Evolutionary conservation across 2,113 vertebrate genomes (phyloP).

Genomic region (Oreochromis aureus): DNA sequence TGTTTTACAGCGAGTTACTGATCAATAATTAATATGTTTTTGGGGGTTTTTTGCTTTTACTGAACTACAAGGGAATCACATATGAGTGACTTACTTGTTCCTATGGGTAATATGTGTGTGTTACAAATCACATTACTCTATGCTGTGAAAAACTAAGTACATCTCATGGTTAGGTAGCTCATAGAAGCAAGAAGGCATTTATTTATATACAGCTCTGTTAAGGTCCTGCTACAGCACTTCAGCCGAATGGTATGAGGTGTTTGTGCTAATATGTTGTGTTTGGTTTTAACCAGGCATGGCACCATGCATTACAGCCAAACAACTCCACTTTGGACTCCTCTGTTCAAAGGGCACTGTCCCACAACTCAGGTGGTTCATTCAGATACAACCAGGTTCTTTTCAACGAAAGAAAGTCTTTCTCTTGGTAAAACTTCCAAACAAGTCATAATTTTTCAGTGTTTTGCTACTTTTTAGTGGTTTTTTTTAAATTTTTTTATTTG

Average conservation of each 20-base stretch:
- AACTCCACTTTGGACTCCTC: background rate
- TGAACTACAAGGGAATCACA: background rate
- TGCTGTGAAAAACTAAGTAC: background rate
- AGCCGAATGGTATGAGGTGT: background rate
- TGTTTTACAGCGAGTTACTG: background rate
- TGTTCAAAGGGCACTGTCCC: too few relatives aligned
- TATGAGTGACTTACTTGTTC: background rate
- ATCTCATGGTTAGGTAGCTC: background rate
- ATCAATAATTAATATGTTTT: background rate
- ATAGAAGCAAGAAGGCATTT: background rate
- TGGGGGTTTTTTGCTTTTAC: background rate
- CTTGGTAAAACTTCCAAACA: too few relatives aligned
- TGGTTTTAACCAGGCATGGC: background rate
- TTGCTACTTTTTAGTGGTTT: background rate
- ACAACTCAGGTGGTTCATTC: too few relatives aligned
- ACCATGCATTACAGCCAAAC: background rate
- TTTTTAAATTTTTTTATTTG: background rate
- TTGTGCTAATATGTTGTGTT: background rate
- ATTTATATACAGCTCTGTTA: background rate
- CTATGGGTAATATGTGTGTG: background rate
- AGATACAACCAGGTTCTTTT: too few relatives aligned
- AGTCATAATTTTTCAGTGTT: background rate
- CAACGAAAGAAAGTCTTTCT: too few relatives aligned
- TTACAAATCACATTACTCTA: background rate
- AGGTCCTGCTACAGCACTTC: background rate